Evolutionary conservation across 2,888 invertebrate species (phyloP).

Genomic region (Uloborus plumipes): DNA sequence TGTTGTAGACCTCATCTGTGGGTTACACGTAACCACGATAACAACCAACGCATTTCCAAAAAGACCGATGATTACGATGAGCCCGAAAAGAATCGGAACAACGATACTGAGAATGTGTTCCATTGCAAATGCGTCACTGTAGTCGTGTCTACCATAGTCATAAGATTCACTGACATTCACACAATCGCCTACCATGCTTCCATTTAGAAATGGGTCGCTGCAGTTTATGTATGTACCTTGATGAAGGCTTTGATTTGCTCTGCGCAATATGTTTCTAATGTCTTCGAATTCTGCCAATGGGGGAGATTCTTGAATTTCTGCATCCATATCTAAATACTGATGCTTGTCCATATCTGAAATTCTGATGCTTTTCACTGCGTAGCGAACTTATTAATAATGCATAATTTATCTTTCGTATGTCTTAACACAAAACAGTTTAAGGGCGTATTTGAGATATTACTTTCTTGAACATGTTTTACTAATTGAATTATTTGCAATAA

Average conservation of each 20-base stretch:
- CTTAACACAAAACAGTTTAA: no score
- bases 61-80: conserved; percentile 87
- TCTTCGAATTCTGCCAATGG: conserved; percentile 22
- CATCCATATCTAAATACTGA: conserved; percentile 39
- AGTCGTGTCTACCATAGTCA: conserved; percentile 49
- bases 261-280: neutral
- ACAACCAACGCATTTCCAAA: conserved; percentile 91
- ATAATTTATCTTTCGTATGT: no score
- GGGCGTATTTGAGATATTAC: no score
- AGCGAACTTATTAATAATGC: no score
- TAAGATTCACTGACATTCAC: conserved; percentile 19
- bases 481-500: no score
- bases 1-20: conserved; percentile 93
- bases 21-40: conserved; percentile 87
- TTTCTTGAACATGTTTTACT: no score
- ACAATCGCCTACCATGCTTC: conserved; percentile 23
- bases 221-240: conserved; percentile 12
- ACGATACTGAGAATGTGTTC: conserved; percentile 68
- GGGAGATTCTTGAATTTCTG: conserved; percentile 24
- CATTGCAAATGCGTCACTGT: conserved; percentile 57
- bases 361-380: no score
- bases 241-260: conserved; percentile 9
- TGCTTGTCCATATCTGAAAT: conserved; percentile 9
- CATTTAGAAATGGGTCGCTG: conserved; percentile 7
- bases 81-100: conserved; percentile 86